Conservation (phyloP, 2,797 vertebrate genomes). For the Aldrovandia affinis region DNA sequence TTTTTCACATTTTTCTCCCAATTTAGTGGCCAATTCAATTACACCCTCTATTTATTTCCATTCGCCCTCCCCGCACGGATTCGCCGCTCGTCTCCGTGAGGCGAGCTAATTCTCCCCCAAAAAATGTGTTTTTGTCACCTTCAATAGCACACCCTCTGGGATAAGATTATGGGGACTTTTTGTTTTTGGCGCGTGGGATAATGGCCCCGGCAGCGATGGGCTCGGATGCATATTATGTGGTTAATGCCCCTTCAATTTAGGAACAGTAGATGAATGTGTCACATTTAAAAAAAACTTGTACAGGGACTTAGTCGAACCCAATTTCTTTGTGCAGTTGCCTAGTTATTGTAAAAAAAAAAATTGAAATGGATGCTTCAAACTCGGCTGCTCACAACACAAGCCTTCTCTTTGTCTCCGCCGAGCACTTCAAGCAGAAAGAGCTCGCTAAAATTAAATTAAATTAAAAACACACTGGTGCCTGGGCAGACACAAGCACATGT, state of each 20-base stretch:
- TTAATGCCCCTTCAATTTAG: not conserved
- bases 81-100: too few species aligned
- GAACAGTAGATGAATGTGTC: not conserved
- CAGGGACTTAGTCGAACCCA: not conserved
- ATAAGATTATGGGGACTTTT: too few species aligned
- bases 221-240: not conserved
- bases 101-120: too few species aligned
- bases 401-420: not conserved
- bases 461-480: not conserved
- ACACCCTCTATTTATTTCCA: too few species aligned
- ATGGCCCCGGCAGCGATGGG: not conserved
- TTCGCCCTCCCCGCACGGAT: too few species aligned
- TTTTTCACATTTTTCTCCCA: too few species aligned
- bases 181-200: not conserved
- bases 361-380: not conserved
- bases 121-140: not conserved
- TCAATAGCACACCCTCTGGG: not conserved
- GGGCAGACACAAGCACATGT: not conserved
- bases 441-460: not conserved
- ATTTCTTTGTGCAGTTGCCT: not conserved
- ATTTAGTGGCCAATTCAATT: too few species aligned
- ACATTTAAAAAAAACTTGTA: not conserved
- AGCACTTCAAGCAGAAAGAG: not conserved
- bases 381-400: not conserved
- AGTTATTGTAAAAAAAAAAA: not conserved